Base-by-base conservation (phyloP, 2,888 invertebrate species). In the Gymnosoma rotundatum region DNA sequence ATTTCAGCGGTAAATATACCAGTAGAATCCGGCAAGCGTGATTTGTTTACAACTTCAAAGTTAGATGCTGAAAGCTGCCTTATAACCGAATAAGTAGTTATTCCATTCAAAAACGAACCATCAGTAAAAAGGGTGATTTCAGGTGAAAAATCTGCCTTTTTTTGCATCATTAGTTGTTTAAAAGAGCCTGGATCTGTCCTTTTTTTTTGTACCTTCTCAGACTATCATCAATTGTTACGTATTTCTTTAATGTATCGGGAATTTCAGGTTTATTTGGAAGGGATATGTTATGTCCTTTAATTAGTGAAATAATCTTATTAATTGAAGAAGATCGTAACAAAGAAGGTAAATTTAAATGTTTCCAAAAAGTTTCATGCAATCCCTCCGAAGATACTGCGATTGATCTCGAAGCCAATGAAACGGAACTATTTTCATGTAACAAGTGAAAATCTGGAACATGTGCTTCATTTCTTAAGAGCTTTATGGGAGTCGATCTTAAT, bases 331-430 rank as follows among this genome's bases (percentile, higher is more conserved):
- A 25, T 25, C 25, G 25, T 25, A 25, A 25, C 25, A 25, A 25
- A 2, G 25, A 25, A 25, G 25, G 25, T 25, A n/a, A 38, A 38
- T 38, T 38, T 10, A 38, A 1, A 38, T 38, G 14, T 8, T 38
- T 69, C 69, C 69, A 69, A 54, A 69, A 69, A 56, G 38, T 20
- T 3, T 56, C 42, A 69, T 69, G 69, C 42, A 69, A n/a, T n/a
- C 42, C 69, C 52, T 56, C 69, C 16, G 38, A 56, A 4, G 10
- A 10, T n/a, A 52, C 48, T 14, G 67, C 32, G 8, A 52, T 52
- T 5, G 52, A 25, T 50, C 38, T 52, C 1, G 56, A 56, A 42
- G 56, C 56, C 42, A 69, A 8, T 9, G 36, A 38, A 56, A 52
- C 69, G 5, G 56, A 56, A 38, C 20, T 54, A n/a, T 54, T 67